phyloP scores from a whole-genome alignment of 1,140 invertebrate genomes.

The Zeugodacus cucurbitae region DNA sequence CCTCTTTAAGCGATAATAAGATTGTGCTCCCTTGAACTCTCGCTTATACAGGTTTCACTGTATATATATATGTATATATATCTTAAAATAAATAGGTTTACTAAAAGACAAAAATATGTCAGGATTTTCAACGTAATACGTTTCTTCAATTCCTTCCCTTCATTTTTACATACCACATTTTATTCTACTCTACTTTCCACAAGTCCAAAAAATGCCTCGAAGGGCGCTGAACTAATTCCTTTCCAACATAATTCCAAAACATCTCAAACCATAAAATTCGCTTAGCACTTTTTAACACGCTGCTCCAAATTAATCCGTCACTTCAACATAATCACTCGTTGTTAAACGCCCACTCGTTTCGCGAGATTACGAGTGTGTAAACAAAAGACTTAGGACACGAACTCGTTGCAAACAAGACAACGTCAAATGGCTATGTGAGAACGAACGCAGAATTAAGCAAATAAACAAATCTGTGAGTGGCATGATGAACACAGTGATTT shows the following conservation, averaged over 20 bases:
- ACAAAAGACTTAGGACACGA: conserved; percentile 26
- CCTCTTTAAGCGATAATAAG: too few relatives aligned
- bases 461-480: not conserved
- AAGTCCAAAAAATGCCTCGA: too few relatives aligned
- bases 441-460: not conserved
- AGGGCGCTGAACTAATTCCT: too few relatives aligned
- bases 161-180: too few relatives aligned
- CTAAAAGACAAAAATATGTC: not conserved
- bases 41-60: too few relatives aligned
- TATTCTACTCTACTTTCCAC: too few relatives aligned
- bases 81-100: not conserved
- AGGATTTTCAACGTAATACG: not conserved
- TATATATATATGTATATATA: too few relatives aligned
- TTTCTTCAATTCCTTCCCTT: not conserved
- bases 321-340: not conserved
- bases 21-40: too few relatives aligned
- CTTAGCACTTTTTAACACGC: not conserved
- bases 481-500: not conserved
- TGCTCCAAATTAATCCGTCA: not conserved
- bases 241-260: not conserved
- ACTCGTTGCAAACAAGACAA: not conserved
- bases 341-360: not conserved
- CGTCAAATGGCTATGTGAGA: too few relatives aligned
- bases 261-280: not conserved
- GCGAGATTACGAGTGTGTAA: not conserved